Conservation (phyloP, 1,140 invertebrate species). For the Lysiphlebus fabarum region DNA sequence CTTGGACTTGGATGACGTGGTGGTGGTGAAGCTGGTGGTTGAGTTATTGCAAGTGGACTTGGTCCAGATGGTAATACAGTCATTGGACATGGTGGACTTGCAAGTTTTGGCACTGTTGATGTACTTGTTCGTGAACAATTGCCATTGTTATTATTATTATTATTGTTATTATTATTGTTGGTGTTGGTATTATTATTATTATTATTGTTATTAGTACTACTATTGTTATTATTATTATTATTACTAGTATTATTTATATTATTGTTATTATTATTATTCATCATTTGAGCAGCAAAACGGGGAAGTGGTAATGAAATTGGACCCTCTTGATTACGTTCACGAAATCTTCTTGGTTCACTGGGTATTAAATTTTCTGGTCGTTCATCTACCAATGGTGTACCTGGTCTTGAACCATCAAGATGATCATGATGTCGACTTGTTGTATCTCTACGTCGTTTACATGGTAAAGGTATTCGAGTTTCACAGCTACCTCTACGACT, state of each 20-base stretch:
- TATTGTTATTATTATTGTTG: slow-evolving; percentile 35
- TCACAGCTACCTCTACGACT: slow-evolving; percentile 55
- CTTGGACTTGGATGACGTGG: slow-evolving; percentile 60
- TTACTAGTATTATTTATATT: slow-evolving; percentile 40
- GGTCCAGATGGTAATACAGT: slow-evolving; percentile 37
- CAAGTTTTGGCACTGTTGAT: slow-evolving; percentile 39
- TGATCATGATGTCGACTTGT: slow-evolving; percentile 55
- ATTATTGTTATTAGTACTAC: slow-evolving; percentile 37
- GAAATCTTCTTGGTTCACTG: slow-evolving; percentile 67
- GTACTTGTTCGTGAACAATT: slow-evolving; percentile 25
- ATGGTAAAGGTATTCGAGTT: slow-evolving; percentile 48
- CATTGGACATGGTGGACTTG: slow-evolving; percentile 39
- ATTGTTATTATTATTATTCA: slow-evolving; percentile 50
- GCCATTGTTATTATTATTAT: slow-evolving; percentile 20
- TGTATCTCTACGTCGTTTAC: slow-evolving; percentile 48
- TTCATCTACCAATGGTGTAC: slow-evolving; percentile 81
- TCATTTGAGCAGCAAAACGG: slow-evolving; percentile 75
- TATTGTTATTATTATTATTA: slow-evolving; percentile 33
- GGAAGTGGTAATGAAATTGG: slow-evolving; percentile 79
- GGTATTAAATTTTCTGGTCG: slow-evolving; percentile 71
- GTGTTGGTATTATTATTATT: slow-evolving; percentile 31
- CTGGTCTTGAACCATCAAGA: slow-evolving; percentile 69
- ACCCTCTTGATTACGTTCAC: slow-evolving; percentile 62
- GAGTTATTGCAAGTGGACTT: slow-evolving; percentile 51
- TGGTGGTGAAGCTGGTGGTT: slow-evolving; percentile 61